Evolutionary conservation across 2,888 invertebrate species (phyloP).

Genomic region (Pocota personata): DNA sequence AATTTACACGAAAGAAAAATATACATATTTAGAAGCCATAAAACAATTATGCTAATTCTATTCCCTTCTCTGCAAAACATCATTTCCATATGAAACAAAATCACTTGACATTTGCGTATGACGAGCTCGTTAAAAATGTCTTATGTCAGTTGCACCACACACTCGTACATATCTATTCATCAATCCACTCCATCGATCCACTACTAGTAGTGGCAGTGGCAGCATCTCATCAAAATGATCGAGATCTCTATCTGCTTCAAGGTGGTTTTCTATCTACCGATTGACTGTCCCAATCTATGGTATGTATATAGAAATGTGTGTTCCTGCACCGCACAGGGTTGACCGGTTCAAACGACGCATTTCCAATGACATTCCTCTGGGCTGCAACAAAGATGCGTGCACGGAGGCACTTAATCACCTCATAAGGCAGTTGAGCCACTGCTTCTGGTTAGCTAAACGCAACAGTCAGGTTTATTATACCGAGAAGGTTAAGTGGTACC

Average conservation of each 20-base stretch:
- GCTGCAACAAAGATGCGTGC: constrained; percentile 67
- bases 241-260: constrained; percentile 63
- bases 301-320: constrained; percentile 12
- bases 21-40: background rate
- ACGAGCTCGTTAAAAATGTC: constrained; percentile 60
- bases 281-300: constrained; percentile 2
- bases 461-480: constrained; percentile 52
- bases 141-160: constrained; percentile 38
- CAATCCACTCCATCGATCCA: constrained; percentile 36
- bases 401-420: constrained; percentile 67
- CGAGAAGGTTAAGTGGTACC: constrained; percentile 68
- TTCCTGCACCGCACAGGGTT: constrained; percentile 19
- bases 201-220: constrained; percentile 37
- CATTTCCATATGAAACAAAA: constrained; percentile 9
- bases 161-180: constrained; percentile 44
- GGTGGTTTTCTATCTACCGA: constrained; percentile 41
- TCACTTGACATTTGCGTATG: constrained; percentile 45
- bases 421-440: constrained; percentile 47
- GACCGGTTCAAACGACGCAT: constrained; percentile 44
- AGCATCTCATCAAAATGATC: constrained; percentile 59
- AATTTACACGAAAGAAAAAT: too few relatives aligned
- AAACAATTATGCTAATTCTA: background rate
- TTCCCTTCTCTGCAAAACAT: background rate
- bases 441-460: constrained; percentile 54
- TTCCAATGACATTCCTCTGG: constrained; percentile 54